These are phyloP conservation scores for Xylota segnis DNA, from an alignment of 2,888 invertebrate genomes.

Conservation along the genomic window DNA sequence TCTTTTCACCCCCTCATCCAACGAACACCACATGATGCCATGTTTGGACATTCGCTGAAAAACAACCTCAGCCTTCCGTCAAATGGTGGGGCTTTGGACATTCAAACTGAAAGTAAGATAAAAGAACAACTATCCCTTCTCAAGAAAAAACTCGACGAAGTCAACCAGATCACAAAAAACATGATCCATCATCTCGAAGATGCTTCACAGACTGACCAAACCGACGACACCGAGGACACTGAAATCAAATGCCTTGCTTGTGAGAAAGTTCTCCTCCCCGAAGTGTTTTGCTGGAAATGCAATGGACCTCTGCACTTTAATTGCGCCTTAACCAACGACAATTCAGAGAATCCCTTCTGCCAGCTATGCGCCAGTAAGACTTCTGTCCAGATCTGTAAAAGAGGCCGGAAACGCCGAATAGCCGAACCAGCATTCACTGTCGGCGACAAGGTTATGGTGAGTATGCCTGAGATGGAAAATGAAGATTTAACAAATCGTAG, in stretches of 20 bases:
- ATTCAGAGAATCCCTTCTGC: constrained; percentile 20
- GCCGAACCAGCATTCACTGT: constrained; percentile 1
- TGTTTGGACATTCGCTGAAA: constrained; percentile 3
- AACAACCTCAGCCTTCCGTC: neutral
- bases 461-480: neutral
- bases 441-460: constrained; percentile 37
- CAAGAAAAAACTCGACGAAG: constrained; percentile 29
- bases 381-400: neutral
- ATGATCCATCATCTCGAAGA: neutral
- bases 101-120: constrained; percentile 7
- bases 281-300: constrained; percentile 38
- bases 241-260: constrained; percentile 1
- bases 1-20: constrained; percentile 1
- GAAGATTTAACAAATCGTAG: neutral
- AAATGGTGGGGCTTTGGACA: neutral
- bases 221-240: neutral
- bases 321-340: constrained; percentile 28
- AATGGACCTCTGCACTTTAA: constrained; percentile 31
- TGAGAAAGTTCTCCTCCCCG: neutral
- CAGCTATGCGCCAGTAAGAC: neutral
- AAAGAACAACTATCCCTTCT: constrained; percentile 2
- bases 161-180: constrained; percentile 7
- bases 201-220: too few species aligned
- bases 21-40: constrained; percentile 29
- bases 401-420: neutral